Conservation (phyloP, 2,797 vertebrate genomes). For the Mus spretus region DNA sequence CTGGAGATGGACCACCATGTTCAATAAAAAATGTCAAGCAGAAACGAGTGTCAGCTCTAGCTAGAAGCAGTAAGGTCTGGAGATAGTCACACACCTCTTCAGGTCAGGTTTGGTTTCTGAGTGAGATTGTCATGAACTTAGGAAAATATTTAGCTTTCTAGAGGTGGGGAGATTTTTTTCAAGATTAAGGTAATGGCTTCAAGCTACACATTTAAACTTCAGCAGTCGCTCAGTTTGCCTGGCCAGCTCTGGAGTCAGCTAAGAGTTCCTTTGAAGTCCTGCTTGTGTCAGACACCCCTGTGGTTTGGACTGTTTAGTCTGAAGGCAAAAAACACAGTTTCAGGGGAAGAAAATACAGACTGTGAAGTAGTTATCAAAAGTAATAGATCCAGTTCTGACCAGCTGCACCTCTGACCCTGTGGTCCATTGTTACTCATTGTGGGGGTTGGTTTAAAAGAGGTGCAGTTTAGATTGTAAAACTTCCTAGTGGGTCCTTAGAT, state of each 20-base stretch:
- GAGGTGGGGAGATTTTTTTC: background rate
- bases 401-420: constrained; percentile 55
- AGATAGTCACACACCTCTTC: constrained; percentile 31
- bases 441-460: constrained; percentile 59
- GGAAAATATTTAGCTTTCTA: constrained; percentile 32
- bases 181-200: constrained; percentile 24
- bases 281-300: constrained; percentile 51
- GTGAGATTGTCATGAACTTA: constrained; percentile 25
- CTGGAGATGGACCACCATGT: background rate
- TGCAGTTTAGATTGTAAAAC: constrained; percentile 1
- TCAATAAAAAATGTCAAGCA: constrained; percentile 47
- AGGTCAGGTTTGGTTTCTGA: constrained; percentile 43
- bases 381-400: constrained; percentile 49
- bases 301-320: constrained; percentile 74
- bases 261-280: constrained; percentile 50
- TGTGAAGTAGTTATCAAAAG: constrained; percentile 64
- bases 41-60: constrained; percentile 42
- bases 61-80: constrained; percentile 32
- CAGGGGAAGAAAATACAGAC: constrained; percentile 67
- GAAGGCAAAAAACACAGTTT: constrained; percentile 63
- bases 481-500: constrained; percentile 42
- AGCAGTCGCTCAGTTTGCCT: background rate
- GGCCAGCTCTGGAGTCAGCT: constrained; percentile 1
- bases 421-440: constrained; percentile 19
- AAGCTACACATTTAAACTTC: constrained; percentile 50